Conservation (phyloP, 2,888 invertebrate genomes). For the Sthenelais limicola region DNA sequence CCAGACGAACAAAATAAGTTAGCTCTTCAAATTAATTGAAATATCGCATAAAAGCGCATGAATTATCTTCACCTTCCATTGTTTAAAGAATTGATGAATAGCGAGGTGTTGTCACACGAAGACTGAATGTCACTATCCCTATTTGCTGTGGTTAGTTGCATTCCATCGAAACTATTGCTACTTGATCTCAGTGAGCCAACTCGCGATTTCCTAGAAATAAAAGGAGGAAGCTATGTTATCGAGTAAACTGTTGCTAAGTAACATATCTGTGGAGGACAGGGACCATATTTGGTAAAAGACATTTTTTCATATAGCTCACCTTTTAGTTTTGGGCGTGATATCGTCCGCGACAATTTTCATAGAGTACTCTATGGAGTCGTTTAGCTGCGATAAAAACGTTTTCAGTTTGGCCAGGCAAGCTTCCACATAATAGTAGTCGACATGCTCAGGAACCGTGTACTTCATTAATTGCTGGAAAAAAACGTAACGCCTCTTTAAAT, state of each 20-base stretch:
- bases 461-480: conserved; percentile 68
- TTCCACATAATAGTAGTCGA: conserved; percentile 71
- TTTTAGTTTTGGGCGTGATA: conserved; percentile 41
- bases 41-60: background rate
- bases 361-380: conserved; percentile 72
- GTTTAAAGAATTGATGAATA: conserved; percentile 11
- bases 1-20: no score
- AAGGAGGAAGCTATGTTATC: background rate
- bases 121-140: conserved; percentile 65
- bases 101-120: conserved; percentile 54
- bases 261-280: background rate
- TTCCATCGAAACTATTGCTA: conserved; percentile 58
- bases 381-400: conserved; percentile 71
- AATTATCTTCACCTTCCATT: conserved; percentile 24
- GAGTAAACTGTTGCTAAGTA: background rate
- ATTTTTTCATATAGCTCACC: conserved; percentile 14
- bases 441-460: conserved; percentile 69
- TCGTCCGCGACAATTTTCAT: conserved; percentile 67
- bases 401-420: conserved; percentile 68
- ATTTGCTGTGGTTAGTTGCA: conserved; percentile 55
- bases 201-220: conserved; percentile 20
- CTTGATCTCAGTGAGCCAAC: conserved; percentile 47
- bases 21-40: background rate
- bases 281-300: background rate
- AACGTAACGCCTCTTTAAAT: no score